phyloP scores from a whole-genome alignment of 2,797 vertebrate species.

The Miichthys miiuy region DNA sequence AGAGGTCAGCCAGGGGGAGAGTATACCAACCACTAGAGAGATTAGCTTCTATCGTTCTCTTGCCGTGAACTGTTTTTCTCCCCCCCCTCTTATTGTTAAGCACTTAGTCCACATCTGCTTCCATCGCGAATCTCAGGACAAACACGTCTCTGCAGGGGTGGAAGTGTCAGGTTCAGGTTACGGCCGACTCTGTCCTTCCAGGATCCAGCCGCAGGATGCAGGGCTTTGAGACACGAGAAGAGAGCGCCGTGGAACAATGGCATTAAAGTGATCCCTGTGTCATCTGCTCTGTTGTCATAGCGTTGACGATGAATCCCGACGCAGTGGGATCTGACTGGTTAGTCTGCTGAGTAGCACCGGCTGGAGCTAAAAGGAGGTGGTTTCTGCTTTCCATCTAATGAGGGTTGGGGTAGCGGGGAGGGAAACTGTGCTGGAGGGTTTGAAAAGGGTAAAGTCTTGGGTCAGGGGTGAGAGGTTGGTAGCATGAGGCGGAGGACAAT shows the following conservation, averaged over 20 bases:
- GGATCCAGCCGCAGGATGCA: slow-evolving; percentile 58
- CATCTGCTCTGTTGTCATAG: slow-evolving; percentile 77
- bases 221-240: slow-evolving; percentile 47
- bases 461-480: slow-evolving; percentile 83
- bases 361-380: slow-evolving; percentile 40
- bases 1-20: slow-evolving; percentile 42
- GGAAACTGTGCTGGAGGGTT: slow-evolving; percentile 26
- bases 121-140: slow-evolving; percentile 16
- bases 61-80: not conserved
- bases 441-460: slow-evolving; percentile 70
- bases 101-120: slow-evolving; percentile 19
- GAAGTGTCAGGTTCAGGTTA: slow-evolving; percentile 70
- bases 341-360: slow-evolving; percentile 28
- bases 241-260: slow-evolving; percentile 60
- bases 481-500: slow-evolving; percentile 74
- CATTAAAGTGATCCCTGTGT: slow-evolving; percentile 69
- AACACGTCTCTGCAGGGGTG: slow-evolving; percentile 29
- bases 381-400: slow-evolving; percentile 48
- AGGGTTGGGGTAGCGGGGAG: slow-evolving; percentile 18
- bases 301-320: slow-evolving; percentile 60
- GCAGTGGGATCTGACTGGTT: slow-evolving; percentile 45
- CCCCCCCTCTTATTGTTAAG: slow-evolving; percentile 35
- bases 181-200: slow-evolving; percentile 41
- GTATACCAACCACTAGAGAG: slow-evolving; percentile 20
- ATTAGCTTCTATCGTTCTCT: slow-evolving; percentile 37